phyloP scores from a whole-genome alignment of 1,140 invertebrate species.

The Papilio helenus region DNA sequence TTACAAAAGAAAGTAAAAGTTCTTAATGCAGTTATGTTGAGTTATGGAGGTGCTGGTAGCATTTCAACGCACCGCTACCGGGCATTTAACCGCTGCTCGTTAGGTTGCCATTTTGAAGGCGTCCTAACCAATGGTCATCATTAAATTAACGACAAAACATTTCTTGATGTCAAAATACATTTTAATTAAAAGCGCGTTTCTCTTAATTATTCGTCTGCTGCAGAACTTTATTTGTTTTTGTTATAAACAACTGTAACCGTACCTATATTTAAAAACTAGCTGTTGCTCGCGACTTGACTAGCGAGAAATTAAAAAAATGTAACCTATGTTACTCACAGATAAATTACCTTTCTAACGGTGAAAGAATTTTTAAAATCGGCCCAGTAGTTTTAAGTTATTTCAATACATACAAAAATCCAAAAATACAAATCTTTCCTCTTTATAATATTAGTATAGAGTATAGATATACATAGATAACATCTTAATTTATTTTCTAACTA shows the following conservation, averaged over 20 bases:
- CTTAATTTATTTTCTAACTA: not conserved
- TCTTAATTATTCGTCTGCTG: not conserved
- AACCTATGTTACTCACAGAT: too few relatives aligned
- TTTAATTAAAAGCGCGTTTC: constrained; percentile 2
- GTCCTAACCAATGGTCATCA: constrained; percentile 53
- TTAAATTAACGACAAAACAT: constrained; percentile 61
- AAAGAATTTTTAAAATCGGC: too few relatives aligned
- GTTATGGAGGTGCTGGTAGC: constrained; percentile 61
- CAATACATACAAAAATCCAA: too few relatives aligned
- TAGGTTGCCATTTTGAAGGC: constrained; percentile 61
- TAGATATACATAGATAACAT: too few relatives aligned
- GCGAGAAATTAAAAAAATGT: too few relatives aligned
- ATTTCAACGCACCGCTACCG: constrained; percentile 57
- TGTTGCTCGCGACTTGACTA: too few relatives aligned
- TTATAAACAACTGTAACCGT: too few relatives aligned
- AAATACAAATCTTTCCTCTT: too few relatives aligned
- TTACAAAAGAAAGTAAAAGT: constrained; percentile 8
- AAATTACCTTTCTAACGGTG: too few relatives aligned
- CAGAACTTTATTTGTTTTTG: not conserved
- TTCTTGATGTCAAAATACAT: constrained; percentile 54
- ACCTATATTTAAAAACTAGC: too few relatives aligned
- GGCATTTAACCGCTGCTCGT: constrained; percentile 61
- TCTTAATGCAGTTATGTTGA: constrained; percentile 52
- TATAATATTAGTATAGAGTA: too few relatives aligned
- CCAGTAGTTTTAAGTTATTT: too few relatives aligned